A percentile compares a stretch with the other conserved stretches of the same genome.
These are phyloP conservation scores for Corella eumyota DNA, from an alignment of 23 tunicate species.

Conservation along the genomic window DNA sequence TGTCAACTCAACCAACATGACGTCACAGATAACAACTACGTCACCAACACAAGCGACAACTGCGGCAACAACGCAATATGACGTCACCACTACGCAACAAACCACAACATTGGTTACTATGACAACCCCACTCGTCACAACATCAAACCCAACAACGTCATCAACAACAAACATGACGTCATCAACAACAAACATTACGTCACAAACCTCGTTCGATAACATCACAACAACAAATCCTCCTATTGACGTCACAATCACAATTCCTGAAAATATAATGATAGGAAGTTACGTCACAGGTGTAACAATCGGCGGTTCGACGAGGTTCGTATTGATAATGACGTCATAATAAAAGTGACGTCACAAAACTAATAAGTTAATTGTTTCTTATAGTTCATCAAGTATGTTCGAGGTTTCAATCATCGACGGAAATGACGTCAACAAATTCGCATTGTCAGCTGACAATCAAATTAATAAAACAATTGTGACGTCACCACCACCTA, in stretches of 20 bases:
- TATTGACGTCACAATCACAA: constrained; percentile 6
- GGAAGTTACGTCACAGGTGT: constrained; percentile 20
- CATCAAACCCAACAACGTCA: not conserved
- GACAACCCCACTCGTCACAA: not conserved
- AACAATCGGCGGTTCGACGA: too few species aligned
- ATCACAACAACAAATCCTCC: constrained; percentile 16
- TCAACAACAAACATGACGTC: too few species aligned
- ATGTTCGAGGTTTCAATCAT: constrained; percentile 4
- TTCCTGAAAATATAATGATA: constrained; percentile 8
- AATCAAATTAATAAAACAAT: not conserved
- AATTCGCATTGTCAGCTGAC: not conserved
- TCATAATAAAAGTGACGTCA: not conserved
- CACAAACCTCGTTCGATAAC: too few species aligned
- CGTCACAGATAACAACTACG: not conserved
- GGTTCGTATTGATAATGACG: too few species aligned
- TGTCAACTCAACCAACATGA: not conserved
- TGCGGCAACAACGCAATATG: not conserved
- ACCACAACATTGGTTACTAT: not conserved
- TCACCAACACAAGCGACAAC: not conserved
- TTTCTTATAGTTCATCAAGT: constrained; percentile 5
- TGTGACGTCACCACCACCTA: constrained; percentile 12
- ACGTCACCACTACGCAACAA: not conserved
- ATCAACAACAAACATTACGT: too few species aligned
- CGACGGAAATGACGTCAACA: constrained; percentile 14
- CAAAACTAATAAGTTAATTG: not conserved